phyloP scores from a whole-genome alignment of 2,113 vertebrate species.

The Corythornis vintsioides region DNA sequence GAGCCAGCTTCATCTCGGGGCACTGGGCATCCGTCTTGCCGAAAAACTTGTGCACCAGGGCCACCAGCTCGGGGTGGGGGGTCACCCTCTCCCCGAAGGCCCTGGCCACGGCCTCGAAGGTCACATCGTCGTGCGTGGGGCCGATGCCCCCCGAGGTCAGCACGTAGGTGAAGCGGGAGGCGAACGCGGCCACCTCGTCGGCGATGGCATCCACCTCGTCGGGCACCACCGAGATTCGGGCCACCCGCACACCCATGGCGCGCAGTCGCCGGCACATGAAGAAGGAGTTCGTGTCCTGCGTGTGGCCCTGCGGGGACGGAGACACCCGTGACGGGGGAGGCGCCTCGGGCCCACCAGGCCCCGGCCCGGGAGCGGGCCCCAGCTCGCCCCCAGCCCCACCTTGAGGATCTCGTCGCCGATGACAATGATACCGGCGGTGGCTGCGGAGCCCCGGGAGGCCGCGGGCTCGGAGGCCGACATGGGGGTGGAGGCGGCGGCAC shows the following conservation, averaged over 20 bases:
- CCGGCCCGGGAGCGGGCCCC: no score
- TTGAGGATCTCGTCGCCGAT: conserved; percentile 96
- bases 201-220: conserved; percentile 88
- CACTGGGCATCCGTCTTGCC: conserved; percentile 64
- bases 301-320: conserved; percentile 83
- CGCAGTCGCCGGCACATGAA: conserved; percentile 87
- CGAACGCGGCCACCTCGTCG: conserved; percentile 82
- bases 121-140: conserved; percentile 95
- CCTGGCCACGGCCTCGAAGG: conserved; percentile 89
- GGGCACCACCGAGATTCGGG: conserved; percentile 86
- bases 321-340: background rate
- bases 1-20: conserved; percentile 86
- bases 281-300: conserved; percentile 91
- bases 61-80: conserved; percentile 84
- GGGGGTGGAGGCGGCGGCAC: conserved; percentile 60
- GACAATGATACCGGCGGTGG: conserved; percentile 91
- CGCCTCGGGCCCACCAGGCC: no score
- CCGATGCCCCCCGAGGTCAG: conserved; percentile 93
- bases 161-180: conserved; percentile 84
- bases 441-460: conserved; percentile 60
- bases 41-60: conserved; percentile 79
- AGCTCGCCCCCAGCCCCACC: conserved; percentile 66
- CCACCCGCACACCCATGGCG: conserved; percentile 86
- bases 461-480: conserved; percentile 81
- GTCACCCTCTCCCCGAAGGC: conserved; percentile 85